Percentiles rank a stretch among this genome's conserved stretches.
Evolutionary conservation across 2,797 vertebrate genomes (phyloP).

Genomic region (Chelonia mydas): DNA sequence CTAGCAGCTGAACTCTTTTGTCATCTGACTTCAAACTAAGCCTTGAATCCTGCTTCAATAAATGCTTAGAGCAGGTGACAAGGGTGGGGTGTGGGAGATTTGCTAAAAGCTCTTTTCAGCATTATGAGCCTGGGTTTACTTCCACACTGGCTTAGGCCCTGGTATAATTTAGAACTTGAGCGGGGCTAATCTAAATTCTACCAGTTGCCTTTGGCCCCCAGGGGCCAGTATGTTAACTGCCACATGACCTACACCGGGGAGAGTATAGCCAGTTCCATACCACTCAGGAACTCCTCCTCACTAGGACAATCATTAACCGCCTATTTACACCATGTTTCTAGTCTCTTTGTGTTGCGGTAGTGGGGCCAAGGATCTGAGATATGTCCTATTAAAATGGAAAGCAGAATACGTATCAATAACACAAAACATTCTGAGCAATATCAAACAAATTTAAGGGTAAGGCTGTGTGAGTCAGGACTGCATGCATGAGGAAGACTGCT

Average conservation of each 20-base stretch:
- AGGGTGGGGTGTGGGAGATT: background rate
- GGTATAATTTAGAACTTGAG: background rate
- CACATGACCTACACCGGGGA: background rate
- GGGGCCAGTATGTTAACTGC: background rate
- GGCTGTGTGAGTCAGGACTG: conserved; percentile 32
- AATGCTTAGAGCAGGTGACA: background rate
- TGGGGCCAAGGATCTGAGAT: background rate
- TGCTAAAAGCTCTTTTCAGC: background rate
- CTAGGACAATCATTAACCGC: background rate
- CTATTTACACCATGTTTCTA: background rate
- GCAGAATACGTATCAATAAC: background rate
- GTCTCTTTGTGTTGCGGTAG: background rate
- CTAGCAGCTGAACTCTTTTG: background rate
- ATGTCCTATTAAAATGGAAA: background rate
- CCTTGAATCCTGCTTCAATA: background rate
- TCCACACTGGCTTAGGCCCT: background rate
- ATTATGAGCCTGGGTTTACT: background rate
- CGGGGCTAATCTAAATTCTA: background rate
- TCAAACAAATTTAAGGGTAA: conserved; percentile 14
- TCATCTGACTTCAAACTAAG: background rate
- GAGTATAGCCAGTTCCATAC: background rate
- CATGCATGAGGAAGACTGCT: background rate
- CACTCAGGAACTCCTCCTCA: background rate
- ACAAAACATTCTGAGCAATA: background rate
- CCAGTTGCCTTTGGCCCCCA: background rate